These are phyloP conservation scores for Platanista minor DNA, from an alignment of 2,113 vertebrate species.

Conservation along the genomic window DNA sequence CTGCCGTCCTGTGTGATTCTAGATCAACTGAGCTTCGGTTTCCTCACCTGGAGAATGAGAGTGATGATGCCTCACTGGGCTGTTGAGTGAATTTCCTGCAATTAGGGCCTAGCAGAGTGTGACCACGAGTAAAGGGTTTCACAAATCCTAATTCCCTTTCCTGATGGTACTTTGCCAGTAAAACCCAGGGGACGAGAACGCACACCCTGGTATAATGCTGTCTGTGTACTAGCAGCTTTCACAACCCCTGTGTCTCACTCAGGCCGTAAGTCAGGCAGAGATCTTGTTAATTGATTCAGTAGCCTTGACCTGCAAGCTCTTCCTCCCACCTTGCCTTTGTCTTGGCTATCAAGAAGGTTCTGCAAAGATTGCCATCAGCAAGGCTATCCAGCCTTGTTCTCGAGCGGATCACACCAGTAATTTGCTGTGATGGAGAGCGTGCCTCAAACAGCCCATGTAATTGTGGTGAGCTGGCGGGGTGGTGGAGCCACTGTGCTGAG, in stretches of 20 bases:
- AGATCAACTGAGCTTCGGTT: neutral
- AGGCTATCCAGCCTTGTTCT: neutral
- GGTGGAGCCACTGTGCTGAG: neutral
- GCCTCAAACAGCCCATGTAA: conserved; percentile 32
- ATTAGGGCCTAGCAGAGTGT: neutral
- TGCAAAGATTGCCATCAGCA: conserved; percentile 31
- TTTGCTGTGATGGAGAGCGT: conserved; percentile 54
- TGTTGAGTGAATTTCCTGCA: neutral
- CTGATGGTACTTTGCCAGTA: neutral
- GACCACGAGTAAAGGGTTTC: neutral
- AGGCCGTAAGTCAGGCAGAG: neutral
- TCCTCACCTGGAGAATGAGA: neutral
- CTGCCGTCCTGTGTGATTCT: neutral
- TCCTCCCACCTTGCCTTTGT: neutral
- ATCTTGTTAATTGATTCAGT: neutral
- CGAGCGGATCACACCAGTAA: neutral
- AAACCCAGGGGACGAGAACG: neutral
- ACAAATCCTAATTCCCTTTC: neutral
- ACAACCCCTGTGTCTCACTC: neutral
- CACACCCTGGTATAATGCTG: neutral
- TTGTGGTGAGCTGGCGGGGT: conserved; percentile 38
- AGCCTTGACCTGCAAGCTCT: neutral
- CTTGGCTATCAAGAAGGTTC: conserved; percentile 18
- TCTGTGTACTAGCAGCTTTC: neutral
- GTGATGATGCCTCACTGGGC: neutral